Percentiles rank a stretch among this genome's conserved stretches.
Conservation (phyloP, 2,113 vertebrate species). For the Sminthopsis crassicaudata region DNA sequence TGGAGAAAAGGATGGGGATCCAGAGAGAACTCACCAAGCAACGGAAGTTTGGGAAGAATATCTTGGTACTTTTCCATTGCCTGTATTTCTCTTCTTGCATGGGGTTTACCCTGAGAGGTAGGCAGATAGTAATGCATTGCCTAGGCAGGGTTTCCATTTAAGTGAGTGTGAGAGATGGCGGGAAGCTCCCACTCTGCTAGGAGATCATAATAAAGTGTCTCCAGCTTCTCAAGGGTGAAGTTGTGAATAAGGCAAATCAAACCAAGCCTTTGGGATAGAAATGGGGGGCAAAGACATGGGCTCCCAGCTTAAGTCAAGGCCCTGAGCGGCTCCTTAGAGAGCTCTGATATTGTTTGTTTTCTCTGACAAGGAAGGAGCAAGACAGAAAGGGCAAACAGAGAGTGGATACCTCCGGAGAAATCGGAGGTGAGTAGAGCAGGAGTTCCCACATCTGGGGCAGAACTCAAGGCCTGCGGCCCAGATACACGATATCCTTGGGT, state of each 20-base stretch:
- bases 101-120: not conserved
- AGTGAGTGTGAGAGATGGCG: not conserved
- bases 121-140: not conserved
- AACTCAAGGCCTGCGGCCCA: not conserved
- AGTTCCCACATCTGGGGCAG: not conserved
- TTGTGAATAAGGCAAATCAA: not conserved
- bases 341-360: not conserved
- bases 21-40: not conserved
- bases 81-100: not conserved
- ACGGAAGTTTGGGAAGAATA: not conserved
- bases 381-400: not conserved
- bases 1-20: not conserved
- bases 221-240: not conserved
- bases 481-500: not conserved
- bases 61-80: not conserved
- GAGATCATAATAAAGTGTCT: not conserved
- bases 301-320: not conserved
- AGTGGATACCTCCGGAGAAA: not conserved
- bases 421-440: not conserved
- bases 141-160: not conserved
- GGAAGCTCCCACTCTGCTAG: not conserved
- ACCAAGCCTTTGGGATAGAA: not conserved
- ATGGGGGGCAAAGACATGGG: not conserved
- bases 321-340: not conserved
- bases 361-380: not conserved